phyloP scores from a whole-genome alignment of 2,797 vertebrate species.

The Tragopan temminckii region DNA sequence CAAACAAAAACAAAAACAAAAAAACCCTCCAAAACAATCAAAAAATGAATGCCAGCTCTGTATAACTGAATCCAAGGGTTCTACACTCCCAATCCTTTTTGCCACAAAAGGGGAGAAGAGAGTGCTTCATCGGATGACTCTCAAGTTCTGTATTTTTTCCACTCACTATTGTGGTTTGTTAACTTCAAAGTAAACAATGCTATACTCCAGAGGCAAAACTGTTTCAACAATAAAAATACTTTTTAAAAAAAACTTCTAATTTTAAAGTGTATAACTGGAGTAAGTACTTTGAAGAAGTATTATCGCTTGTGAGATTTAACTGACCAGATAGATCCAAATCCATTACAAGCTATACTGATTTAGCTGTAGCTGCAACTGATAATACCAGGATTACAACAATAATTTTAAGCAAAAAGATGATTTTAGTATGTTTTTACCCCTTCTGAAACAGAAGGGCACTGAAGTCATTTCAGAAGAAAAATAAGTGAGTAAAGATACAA shows the following conservation, averaged over 20 bases:
- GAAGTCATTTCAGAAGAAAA: not conserved
- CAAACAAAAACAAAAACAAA: too few species aligned
- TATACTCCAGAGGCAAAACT: not conserved
- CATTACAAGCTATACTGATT: not conserved
- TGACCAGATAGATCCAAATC: not conserved
- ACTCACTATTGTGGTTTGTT: not conserved
- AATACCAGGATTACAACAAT: not conserved
- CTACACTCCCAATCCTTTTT: not conserved
- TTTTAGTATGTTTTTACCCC: not conserved
- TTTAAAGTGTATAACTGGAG: not conserved
- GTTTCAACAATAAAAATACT: not conserved
- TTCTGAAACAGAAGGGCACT: not conserved
- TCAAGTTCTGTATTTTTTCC: not conserved
- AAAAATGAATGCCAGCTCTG: not conserved
- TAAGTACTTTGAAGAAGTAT: not conserved
- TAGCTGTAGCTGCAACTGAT: not conserved
- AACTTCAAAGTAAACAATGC: not conserved
- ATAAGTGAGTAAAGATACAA: fast-evolving
- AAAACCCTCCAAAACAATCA: not conserved
- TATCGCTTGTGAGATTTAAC: not conserved
- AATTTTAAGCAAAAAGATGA: not conserved
- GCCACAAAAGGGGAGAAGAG: fast-evolving
- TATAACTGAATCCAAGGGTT: not conserved
- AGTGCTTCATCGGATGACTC: not conserved
- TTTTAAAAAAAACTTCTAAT: not conserved